phyloP scores from a whole-genome alignment of 2,113 vertebrate species.

The rat (Rattus norvegicus) region GRCr8 NC_086021.1:59340501-59341000 shows the following conservation, averaged over 20 bases:
- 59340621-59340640: not conserved
- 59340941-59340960: not conserved
- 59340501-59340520: too few species aligned
- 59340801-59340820: not conserved
- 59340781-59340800: not conserved
- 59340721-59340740: not conserved
- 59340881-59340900: not conserved
- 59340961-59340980: not conserved
- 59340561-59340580: not conserved
- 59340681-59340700: not conserved
- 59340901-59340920: not conserved
- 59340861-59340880: not conserved
- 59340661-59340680: not conserved
- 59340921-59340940: not conserved
- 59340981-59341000: not conserved
- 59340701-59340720: not conserved
- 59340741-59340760: not conserved
- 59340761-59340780: not conserved
- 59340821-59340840: not conserved
- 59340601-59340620: not conserved
- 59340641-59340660: not conserved
- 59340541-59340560: not conserved
- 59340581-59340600: not conserved
- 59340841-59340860: not conserved
- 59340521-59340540: not conserved